Evolutionary conservation across 1,140 invertebrate species (phyloP), one percentile per base, ranked within the genome.

Genomic region (Chrysoperla carnea): DNA sequence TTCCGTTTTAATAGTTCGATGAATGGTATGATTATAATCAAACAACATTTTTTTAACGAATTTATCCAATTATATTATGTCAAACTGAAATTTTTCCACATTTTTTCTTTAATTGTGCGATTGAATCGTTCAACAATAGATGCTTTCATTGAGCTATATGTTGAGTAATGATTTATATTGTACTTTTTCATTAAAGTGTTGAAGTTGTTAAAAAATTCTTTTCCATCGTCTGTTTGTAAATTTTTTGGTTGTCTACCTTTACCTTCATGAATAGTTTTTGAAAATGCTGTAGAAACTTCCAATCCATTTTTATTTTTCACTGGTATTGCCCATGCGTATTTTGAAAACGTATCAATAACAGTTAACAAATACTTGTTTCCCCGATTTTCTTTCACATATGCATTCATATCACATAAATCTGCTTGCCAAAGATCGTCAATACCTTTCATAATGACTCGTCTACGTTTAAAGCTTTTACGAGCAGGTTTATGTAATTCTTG

Each of bases 121-220:
- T 64, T 64, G 40, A 66, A 62, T 42, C 66, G 38, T 53, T 68
- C 66, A 36, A 59, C 56, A 41, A 67, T 55, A 12, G 56, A 53
- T 12, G 61, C 62, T 56, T 70, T 72, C 33, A 57, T 55, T 33
- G 49, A 49, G 41, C 50, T 57, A 52, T 54, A 62, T 14, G 61
- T 64, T 11, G 53, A 60, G 49, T 63, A 67, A 45, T 64, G 51
- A 47, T 64, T 57, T 33, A 68, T 60, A 9, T 50, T 47, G 46
- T 56, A 50, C 45, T 54, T 48, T 46, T 58, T 50, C 46, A 64
- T 46, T 29, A 59, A 40, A n/a, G 17, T 36, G 31, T 45, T 58
- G 39, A 44, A 63, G 57, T 40, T 37, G 48, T 61, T 61, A 36
- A 53, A 55, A 48, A 62, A 64, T 52, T 66, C 61, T 42, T 40